A percentile compares a stretch with the other conserved stretches of the same genome.
These are phyloP conservation scores for Mythimna lalbum DNA, from an alignment of 2,888 invertebrate species.

Conservation along the genomic window DNA sequence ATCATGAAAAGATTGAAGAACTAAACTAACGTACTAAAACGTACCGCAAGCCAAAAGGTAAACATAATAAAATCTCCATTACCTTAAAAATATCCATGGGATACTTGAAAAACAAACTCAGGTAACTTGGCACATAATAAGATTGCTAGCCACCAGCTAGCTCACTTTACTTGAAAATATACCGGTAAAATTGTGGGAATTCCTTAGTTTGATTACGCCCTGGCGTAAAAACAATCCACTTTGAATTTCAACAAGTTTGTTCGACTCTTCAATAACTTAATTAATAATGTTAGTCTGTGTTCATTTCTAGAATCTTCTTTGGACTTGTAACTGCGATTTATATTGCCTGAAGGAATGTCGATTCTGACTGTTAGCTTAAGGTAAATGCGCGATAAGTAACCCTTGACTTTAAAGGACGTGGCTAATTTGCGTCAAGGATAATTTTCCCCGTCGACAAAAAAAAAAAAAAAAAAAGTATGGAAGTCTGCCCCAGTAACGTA, in stretches of 20 bases:
- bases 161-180: conserved; percentile 73
- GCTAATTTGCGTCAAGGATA: no score
- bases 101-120: conserved; percentile 64
- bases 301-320: conserved; percentile 52
- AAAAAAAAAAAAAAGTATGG: no score
- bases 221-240: conserved; percentile 82
- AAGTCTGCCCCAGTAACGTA: no score
- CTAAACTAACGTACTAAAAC: conserved; percentile 61
- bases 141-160: conserved; percentile 62
- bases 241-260: conserved; percentile 76
- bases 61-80: conserved; percentile 57
- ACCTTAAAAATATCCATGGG: conserved; percentile 58
- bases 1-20: conserved; percentile 59
- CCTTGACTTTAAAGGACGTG: no score
- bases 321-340: conserved; percentile 35
- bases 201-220: conserved; percentile 80
- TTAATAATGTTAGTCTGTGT: conserved; percentile 79
- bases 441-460: no score
- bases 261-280: conserved; percentile 79
- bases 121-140: conserved; percentile 66
- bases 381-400: no score
- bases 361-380: conserved; percentile 11
- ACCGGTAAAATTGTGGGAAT: conserved; percentile 66
- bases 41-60: conserved; percentile 28
- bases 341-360: conserved; percentile 33